Conservation (phyloP, 1,140 invertebrate species). For the Drosophila hydei region DNA sequence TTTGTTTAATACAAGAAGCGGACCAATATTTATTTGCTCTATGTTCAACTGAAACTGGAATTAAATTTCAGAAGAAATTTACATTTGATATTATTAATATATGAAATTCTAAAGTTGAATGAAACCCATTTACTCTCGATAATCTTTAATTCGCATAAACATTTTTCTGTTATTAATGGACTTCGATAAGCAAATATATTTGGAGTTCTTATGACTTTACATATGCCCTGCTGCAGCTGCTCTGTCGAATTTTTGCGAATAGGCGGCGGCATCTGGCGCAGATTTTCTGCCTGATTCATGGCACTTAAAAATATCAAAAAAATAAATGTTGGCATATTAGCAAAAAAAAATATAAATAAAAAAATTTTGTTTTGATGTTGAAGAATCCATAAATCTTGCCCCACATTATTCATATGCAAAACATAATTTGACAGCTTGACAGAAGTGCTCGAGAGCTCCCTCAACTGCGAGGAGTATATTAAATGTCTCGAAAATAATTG, state of each 20-base stretch:
- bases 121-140: not conserved
- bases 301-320: constrained; percentile 33
- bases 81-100: no score
- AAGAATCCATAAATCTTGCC: constrained; percentile 36
- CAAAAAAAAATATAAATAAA: constrained; percentile 8
- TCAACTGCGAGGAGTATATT: constrained; percentile 14
- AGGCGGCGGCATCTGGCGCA: constrained; percentile 21
- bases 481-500: constrained; percentile 54
- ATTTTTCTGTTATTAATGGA: constrained; percentile 33
- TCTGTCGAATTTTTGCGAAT: constrained; percentile 19
- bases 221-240: not conserved
- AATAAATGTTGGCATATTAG: constrained; percentile 24
- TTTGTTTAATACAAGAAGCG: no score
- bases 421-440: constrained; percentile 47
- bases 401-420: constrained; percentile 16
- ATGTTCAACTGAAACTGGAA: no score
- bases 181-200: constrained; percentile 56
- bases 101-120: no score
- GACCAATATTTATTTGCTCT: no score
- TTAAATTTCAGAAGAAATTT: no score
- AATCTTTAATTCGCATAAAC: not conserved
- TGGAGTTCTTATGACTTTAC: no score
- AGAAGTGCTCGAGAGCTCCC: constrained; percentile 1
- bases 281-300: constrained; percentile 40
- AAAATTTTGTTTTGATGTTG: constrained; percentile 27